Evolutionary conservation across 2,888 invertebrate genomes (phyloP).

Genomic region (Malthinus flaveolus): DNA sequence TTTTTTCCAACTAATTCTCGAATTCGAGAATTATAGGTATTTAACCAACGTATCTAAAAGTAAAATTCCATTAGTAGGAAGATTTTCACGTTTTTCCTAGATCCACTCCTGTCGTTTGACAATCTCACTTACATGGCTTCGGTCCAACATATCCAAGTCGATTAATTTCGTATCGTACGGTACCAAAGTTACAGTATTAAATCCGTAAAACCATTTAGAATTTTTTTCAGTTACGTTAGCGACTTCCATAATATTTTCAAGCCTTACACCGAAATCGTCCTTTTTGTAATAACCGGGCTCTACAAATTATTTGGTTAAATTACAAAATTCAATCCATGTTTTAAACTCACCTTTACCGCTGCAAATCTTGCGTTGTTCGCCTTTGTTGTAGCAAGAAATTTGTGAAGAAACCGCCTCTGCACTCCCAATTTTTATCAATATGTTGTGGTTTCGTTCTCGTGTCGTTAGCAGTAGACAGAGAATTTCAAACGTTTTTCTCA

Average conservation of each 20-base stretch:
- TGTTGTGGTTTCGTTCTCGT: too few relatives aligned
- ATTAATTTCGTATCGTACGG: constrained; percentile 88
- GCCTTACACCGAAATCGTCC: constrained; percentile 80
- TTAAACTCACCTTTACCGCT: constrained; percentile 68
- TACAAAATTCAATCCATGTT: not conserved
- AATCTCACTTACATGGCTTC: constrained; percentile 72
- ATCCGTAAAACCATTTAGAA: constrained; percentile 65
- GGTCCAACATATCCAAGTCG: constrained; percentile 71
- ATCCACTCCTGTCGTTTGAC: too few relatives aligned
- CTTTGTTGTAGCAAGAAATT: too few relatives aligned
- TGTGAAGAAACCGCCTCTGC: too few relatives aligned
- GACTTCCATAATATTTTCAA: constrained; percentile 84
- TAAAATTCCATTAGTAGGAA: not conserved
- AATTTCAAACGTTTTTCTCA: too few relatives aligned
- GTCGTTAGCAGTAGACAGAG: too few relatives aligned
- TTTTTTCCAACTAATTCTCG: constrained; percentile 73
- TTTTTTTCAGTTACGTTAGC: constrained; percentile 54
- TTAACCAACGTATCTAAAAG: constrained; percentile 75
- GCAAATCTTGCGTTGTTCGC: too few relatives aligned
- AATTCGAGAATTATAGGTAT: constrained; percentile 75
- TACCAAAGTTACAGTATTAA: constrained; percentile 80
- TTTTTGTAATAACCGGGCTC: constrained; percentile 90
- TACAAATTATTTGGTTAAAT: constrained; percentile 44
- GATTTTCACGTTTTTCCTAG: too few relatives aligned
- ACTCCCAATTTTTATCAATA: too few relatives aligned